Conservation (phyloP, 2,888 invertebrate species). For the Protonemura montana region DNA sequence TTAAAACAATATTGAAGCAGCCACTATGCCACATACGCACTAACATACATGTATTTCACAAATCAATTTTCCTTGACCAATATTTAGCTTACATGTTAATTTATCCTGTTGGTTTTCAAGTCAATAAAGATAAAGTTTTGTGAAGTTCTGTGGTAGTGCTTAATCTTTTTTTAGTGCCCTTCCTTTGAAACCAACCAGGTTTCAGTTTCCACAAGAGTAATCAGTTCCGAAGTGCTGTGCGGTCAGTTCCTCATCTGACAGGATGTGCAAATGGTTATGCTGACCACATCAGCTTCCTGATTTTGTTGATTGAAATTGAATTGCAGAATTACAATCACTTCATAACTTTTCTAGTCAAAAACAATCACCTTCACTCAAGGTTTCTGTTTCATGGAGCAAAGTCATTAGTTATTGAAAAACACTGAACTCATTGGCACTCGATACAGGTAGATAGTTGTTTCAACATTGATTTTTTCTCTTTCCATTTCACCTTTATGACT, state of each 20-base stretch:
- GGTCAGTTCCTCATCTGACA: neutral
- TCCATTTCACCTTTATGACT: neutral
- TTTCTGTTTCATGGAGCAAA: neutral
- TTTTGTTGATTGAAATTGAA: neutral
- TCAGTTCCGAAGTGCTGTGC: neutral
- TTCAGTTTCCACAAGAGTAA: neutral
- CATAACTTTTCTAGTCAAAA: neutral
- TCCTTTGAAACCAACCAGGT: neutral
- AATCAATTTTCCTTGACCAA: no score
- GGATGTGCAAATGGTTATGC: neutral
- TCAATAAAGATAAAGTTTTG: no score
- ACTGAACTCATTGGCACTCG: neutral
- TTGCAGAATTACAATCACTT: neutral
- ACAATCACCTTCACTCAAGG: conserved; percentile 12
- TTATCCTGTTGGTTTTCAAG: no score
- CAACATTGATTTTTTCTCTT: neutral
- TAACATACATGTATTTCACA: no score
- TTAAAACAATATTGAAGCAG: neutral
- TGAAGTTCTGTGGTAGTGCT: no score
- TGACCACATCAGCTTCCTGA: neutral
- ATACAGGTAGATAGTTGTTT: neutral
- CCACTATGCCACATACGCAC: no score
- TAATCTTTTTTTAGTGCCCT: no score
- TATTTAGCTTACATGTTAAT: no score
- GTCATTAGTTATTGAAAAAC: neutral